A percentile compares a stretch with the other conserved stretches of the same genome.
Evolutionary conservation across 2,797 vertebrate genomes (phyloP).

Genomic region (Pangasius larnaudii): DNA sequence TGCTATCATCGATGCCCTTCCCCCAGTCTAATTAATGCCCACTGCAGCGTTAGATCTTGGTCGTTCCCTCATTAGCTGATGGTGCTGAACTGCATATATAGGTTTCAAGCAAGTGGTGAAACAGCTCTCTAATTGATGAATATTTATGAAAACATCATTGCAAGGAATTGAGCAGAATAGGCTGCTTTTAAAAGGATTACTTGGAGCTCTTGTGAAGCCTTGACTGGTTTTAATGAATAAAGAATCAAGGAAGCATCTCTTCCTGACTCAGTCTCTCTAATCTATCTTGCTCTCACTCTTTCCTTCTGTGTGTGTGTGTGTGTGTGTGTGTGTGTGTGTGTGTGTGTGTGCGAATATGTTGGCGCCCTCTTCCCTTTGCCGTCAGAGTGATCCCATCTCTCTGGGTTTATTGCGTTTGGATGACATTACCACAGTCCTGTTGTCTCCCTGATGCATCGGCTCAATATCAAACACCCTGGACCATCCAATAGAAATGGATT

Average conservation of each 20-base stretch:
- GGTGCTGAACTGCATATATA: slow-evolving; percentile 11
- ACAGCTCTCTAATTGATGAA: slow-evolving; percentile 26
- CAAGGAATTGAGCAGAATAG: neutral
- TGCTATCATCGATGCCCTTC: slow-evolving; percentile 9
- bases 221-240: slow-evolving; percentile 36
- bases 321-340: neutral
- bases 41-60: neutral
- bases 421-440: slow-evolving; percentile 44
- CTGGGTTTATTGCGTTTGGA: slow-evolving; percentile 47
- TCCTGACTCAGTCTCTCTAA: slow-evolving; percentile 14
- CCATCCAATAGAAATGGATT: slow-evolving; percentile 42
- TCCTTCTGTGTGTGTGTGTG: neutral
- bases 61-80: slow-evolving; percentile 25
- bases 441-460: slow-evolving; percentile 42
- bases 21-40: neutral
- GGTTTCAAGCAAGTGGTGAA: slow-evolving; percentile 6
- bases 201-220: slow-evolving; percentile 25
- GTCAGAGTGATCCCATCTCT: slow-evolving; percentile 38
- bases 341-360: slow-evolving; percentile 13
- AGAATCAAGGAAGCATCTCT: slow-evolving; percentile 33
- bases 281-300: slow-evolving; percentile 6
- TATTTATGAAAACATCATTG: slow-evolving; percentile 32
- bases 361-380: slow-evolving; percentile 27
- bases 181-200: slow-evolving; percentile 31
- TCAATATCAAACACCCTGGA: slow-evolving; percentile 47